Evolutionary conservation across 2,888 invertebrate species (phyloP), one percentile per base, ranked within the genome.

Genomic region (Euproctis similis): DNA sequence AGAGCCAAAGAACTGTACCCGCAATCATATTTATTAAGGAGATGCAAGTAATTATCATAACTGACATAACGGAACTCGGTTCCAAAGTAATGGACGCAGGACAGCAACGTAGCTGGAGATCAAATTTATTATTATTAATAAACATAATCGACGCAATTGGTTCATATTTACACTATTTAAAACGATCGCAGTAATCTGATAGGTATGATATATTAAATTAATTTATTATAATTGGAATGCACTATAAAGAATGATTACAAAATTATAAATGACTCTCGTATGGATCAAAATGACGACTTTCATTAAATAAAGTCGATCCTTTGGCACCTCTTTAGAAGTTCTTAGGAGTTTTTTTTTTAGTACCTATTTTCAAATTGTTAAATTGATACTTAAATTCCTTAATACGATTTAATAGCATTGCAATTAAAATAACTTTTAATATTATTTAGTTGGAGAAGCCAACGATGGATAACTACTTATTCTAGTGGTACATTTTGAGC

Each of bases 1-100:
- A 65, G 63, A 68, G 60, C 58, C 60, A 51, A 49, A 64, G 60
- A 71, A 69, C 67, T 71, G 66, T 62, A 58, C 62, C 63, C 59
- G 70, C 59, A 62, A 67, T 68, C 61, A 59, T 75, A 73, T 78
- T 72, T 76, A 75, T 75, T 71, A 77, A 74, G 71, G 70, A 77
- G 74, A 73, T 67, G 68, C 63, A 69, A 41, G 62, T 78, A 72
- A 80, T 81, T 78, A 80, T 75, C 75, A 76, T 78, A 76, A 76
- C 69, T 56, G 70, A 65, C 67, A 63, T 64, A 69, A 69, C 67
- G 63, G 59, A 58, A 61, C 64, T 57, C n/a, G 49, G 59, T 61
- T 49, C 53, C 51, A 42, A 47, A 37, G 52, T 65, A 49, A 53
- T 53, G 50, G 53, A 50, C 27, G 31, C 26, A 38, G 49, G 34